Conservation (phyloP, 37 sponge, comb jelly and placozoan species). For the Chondrosia reniformis region DNA sequence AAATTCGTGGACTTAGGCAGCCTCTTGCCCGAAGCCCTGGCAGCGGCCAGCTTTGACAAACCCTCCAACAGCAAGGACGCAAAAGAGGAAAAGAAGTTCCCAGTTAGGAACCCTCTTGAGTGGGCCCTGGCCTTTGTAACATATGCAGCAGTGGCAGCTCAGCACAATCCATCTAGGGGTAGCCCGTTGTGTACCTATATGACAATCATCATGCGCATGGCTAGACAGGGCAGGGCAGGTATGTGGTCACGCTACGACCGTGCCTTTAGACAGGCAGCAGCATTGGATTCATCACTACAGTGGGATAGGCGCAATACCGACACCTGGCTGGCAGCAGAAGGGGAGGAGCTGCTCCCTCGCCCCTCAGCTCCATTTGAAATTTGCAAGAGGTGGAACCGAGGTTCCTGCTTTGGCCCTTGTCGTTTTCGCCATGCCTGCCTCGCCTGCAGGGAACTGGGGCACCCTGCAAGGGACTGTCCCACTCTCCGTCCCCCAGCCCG, state of each 20-base stretch:
- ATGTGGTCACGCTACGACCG: neutral
- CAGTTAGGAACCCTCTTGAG: neutral
- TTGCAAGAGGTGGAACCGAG: neutral
- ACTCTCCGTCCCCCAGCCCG: neutral
- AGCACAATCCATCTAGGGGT: neutral
- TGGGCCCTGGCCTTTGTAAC: conserved; percentile 10
- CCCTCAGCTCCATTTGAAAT: neutral
- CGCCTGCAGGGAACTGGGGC: neutral
- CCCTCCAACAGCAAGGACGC: neutral
- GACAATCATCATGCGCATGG: neutral
- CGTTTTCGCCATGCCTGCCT: neutral
- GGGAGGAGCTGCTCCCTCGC: neutral
- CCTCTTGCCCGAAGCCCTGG: conserved; percentile 12
- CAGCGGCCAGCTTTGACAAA: neutral
- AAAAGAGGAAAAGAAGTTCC: neutral
- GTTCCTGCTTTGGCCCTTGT: neutral
- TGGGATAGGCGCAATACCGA: neutral
- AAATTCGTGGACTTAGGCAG: neutral
- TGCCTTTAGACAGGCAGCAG: conserved; percentile 14
- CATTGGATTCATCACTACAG: neutral
- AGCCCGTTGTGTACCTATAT: neutral
- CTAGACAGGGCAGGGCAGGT: neutral
- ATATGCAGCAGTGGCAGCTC: neutral
- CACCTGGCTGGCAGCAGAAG: neutral
- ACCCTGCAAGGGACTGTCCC: neutral